Conservation (phyloP, 2,888 invertebrate species). For the Pyrrhosoma nymphula region DNA sequence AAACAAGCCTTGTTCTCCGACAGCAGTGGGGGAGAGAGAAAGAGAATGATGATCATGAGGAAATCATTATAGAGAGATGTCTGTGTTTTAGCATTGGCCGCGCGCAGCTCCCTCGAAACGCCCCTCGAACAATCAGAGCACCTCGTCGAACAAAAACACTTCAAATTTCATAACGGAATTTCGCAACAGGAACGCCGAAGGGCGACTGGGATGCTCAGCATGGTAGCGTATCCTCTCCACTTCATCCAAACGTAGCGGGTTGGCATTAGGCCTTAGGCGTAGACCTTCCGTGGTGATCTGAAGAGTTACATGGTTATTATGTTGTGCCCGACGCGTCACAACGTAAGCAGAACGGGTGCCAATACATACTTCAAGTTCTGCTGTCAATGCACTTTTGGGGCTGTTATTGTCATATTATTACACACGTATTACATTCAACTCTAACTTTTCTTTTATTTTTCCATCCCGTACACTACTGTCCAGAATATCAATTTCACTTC, state of each 20-base stretch:
- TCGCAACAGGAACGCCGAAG: not conserved
- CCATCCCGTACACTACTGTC: too few species aligned
- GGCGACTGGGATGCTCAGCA: not conserved
- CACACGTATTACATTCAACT: too few species aligned
- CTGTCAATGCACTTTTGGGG: too few species aligned
- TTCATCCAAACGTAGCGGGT: not conserved
- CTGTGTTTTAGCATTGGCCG: not conserved
- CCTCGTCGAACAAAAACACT: not conserved
- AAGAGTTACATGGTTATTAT: not conserved
- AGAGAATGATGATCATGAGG: constrained; percentile 11
- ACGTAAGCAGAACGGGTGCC: not conserved
- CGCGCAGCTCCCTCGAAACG: not conserved
- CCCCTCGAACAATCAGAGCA: not conserved
- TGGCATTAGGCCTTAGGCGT: not conserved
- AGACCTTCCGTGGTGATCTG: not conserved
- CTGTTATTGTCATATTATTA: too few species aligned
- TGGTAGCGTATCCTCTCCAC: constrained; percentile 9
- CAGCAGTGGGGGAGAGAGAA: not conserved
- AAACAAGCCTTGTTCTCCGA: not conserved
- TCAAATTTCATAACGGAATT: constrained; percentile 23
- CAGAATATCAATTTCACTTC: too few species aligned
- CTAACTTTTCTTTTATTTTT: too few species aligned
- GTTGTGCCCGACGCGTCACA: not conserved
- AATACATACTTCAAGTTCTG: too few species aligned
- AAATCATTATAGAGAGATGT: constrained; percentile 10